A percentile compares a stretch with the other conserved stretches of the same genome.
Conservation (phyloP, 2,113 vertebrate species). For the Chloropsis cyanopogon region DNA sequence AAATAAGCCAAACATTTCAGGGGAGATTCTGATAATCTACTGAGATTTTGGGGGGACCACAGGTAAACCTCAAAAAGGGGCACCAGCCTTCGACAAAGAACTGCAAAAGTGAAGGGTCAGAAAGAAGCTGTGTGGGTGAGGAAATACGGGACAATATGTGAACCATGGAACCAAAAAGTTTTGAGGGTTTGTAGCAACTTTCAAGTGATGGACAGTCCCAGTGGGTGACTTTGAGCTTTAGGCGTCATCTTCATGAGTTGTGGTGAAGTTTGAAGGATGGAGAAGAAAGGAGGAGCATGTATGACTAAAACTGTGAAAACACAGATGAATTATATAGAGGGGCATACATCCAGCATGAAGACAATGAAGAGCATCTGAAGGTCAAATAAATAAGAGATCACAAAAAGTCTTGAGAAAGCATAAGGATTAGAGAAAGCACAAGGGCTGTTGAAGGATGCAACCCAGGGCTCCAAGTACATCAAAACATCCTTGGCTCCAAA, state of each 20-base stretch:
- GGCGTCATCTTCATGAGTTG: not conserved
- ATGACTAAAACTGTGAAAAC: not conserved
- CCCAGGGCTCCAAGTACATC: not conserved
- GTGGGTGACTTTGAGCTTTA: not conserved
- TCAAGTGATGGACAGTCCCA: not conserved
- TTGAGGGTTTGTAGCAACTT: not conserved
- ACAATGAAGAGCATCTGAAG: not conserved
- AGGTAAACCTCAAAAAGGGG: not conserved
- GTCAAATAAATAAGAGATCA: not conserved
- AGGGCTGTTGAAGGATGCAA: not conserved
- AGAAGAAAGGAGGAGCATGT: not conserved
- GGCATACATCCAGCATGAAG: not conserved
- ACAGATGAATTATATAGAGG: not conserved
- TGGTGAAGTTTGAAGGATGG: not conserved
- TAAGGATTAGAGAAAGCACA: not conserved
- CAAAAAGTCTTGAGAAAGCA: not conserved
- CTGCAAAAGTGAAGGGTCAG: not conserved
- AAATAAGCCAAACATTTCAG: not conserved
- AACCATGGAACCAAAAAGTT: not conserved
- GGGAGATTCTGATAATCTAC: not conserved
- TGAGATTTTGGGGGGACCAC: not conserved
- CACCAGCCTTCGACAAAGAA: not conserved
- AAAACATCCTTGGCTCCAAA: conserved; percentile 27
- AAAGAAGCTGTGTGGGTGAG: not conserved
- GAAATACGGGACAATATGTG: not conserved